Conservation (phyloP, 2,797 vertebrate genomes). For the Triplophysa bombifrons region DNA sequence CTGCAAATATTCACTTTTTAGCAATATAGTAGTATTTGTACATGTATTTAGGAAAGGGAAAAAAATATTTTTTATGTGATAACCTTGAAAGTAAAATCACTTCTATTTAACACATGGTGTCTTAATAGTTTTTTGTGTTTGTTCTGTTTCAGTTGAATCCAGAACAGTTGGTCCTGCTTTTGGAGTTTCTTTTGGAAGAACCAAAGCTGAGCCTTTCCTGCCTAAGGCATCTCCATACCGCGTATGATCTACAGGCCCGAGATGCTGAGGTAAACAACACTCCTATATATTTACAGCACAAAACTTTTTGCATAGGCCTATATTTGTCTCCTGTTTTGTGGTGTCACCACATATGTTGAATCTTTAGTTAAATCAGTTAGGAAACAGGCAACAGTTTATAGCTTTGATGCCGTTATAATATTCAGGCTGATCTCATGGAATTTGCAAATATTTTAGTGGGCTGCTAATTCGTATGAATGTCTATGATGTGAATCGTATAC, state of each 20-base stretch:
- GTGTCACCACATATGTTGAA: conserved; percentile 1
- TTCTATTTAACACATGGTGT: background rate
- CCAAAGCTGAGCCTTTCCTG: conserved; percentile 73
- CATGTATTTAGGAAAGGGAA: no score
- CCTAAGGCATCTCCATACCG: conserved; percentile 77
- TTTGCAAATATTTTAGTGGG: no score
- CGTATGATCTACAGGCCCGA: conserved; percentile 78
- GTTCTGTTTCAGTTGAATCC: conserved; percentile 82
- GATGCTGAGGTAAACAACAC: conserved; percentile 87
- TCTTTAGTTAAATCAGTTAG: background rate
- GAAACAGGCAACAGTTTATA: conserved; percentile 2
- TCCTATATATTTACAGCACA: background rate
- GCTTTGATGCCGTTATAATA: background rate
- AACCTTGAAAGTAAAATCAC: background rate
- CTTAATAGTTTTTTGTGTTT: conserved; percentile 58
- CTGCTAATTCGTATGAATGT: no score
- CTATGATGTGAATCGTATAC: no score
- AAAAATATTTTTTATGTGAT: no score
- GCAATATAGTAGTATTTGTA: no score
- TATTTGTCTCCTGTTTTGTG: background rate
- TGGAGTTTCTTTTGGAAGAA: conserved; percentile 89
- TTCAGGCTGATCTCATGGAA: background rate
- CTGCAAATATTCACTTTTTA: no score
- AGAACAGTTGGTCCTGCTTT: conserved; percentile 90
- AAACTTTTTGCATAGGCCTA: background rate